These are phyloP conservation scores for Lasioglossum malachurum DNA, from an alignment of 2,888 invertebrate species.

Conservation along the genomic window DNA sequence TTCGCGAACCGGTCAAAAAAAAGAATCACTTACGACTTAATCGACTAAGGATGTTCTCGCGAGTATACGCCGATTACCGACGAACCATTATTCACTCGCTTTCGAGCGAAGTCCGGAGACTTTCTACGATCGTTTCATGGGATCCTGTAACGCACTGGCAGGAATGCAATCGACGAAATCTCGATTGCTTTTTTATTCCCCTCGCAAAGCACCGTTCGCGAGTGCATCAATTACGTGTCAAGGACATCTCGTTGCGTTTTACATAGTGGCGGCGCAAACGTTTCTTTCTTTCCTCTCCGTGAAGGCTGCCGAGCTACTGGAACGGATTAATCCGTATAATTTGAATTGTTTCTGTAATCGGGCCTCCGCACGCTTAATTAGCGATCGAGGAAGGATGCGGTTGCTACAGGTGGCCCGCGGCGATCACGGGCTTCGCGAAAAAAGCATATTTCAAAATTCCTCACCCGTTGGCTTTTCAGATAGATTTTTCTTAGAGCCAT, in stretches of 20 bases:
- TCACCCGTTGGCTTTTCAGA: background rate
- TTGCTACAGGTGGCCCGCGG: constrained; percentile 37
- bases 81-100: background rate
- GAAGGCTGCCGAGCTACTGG: constrained; percentile 71
- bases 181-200: background rate
- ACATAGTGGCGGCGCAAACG: constrained; percentile 38
- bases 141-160: background rate
- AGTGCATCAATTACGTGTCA: constrained; percentile 65
- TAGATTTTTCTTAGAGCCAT: background rate
- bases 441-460: constrained; percentile 31
- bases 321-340: constrained; percentile 72
- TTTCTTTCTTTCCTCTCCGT: constrained; percentile 44
- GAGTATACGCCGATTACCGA: background rate
- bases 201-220: constrained; percentile 15
- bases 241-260: constrained; percentile 60
- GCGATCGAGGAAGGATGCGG: constrained; percentile 66
- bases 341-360: constrained; percentile 64
- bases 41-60: background rate
- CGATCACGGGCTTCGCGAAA: constrained; percentile 14
- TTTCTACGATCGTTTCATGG: background rate
- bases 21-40: constrained; percentile 10
- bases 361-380: constrained; percentile 69
- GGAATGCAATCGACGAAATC: background rate
- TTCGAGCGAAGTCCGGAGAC: background rate
- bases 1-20: background rate